Base-by-base conservation (phyloP, 2,113 vertebrate species). In the Malurus melanocephalus region DNA sequence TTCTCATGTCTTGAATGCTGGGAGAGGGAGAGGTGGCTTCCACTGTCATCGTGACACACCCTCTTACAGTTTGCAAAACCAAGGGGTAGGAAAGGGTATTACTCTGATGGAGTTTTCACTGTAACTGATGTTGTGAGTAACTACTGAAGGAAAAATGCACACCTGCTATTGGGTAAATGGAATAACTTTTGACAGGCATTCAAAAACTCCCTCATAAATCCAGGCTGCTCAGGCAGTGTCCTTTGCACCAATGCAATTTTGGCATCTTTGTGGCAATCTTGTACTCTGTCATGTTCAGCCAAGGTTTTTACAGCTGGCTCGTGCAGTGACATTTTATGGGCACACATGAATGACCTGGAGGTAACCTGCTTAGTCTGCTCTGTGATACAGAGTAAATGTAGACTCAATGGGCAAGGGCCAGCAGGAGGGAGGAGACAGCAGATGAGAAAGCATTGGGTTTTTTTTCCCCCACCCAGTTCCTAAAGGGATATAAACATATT, bases 401-500 rank as follows among this genome's bases (percentile, higher is more conserved):
- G 64, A n/a, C 16, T 43, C 16, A 1, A 6, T 14, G 43, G n/a
- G 57, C 66, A 75, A 7, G 33, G 28, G 43, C 17, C 66, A 75
- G 51, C 48, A 32, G 61, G 35, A 73, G 42, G 45, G 42, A 80
- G 32, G 28, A 61, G 13, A 59, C 53, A 68, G 45, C 0, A 43
- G 33, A 27, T 57, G 26, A 65, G 49, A 87, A 86, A 78, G 7
- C 84, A 53, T 6, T 56, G 10, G 6, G 2, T 22, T 20, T 30
- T 2, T 16, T n/a, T 60, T 21, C 1, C 2, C 4, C 12, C 7
- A 4, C 2, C 8, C 35, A 48, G 19, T 35, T 64, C 30, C 16
- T 48, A 60, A n/a, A 64, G 22, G 30, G 19, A 10, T 60, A 57
- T 19, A 28, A 72, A 46, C 2, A 1, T 21, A 46, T 69, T 86